A percentile compares a stretch with the other conserved stretches of the same genome.
Conservation (phyloP, 2,888 invertebrate species). For the Lasioglossum oenotherae region DNA sequence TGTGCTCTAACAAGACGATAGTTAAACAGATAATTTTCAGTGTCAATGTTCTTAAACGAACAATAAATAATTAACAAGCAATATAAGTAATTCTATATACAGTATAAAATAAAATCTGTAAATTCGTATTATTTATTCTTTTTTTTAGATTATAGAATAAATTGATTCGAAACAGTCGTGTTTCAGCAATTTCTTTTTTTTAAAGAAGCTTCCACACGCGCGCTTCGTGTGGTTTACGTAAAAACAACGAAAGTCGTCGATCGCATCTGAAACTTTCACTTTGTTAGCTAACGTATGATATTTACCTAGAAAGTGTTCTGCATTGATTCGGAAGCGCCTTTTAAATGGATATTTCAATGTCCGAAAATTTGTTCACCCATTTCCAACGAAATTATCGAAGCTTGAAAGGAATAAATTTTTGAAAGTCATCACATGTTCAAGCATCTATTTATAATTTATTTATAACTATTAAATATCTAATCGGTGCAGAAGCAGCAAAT, state of each 20-base stretch:
- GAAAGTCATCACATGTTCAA: conserved; percentile 24
- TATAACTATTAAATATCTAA: conserved; percentile 6
- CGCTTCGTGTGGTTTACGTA: conserved; percentile 18
- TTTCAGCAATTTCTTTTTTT: neutral
- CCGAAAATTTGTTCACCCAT: conserved; percentile 47
- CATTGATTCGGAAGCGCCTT: conserved; percentile 55
- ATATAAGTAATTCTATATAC: neutral
- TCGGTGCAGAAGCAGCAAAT: conserved; percentile 11
- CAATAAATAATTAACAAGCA: conserved; percentile 1
- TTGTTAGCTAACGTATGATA: conserved; percentile 52
- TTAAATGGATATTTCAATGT: conserved; percentile 53
- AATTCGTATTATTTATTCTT: neutral
- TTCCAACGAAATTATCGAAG: conserved; percentile 50
- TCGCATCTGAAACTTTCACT: conserved; percentile 55
- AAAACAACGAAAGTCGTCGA: conserved; percentile 51
- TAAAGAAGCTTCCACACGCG: neutral
- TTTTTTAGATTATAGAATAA: neutral
- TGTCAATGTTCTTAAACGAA: neutral
- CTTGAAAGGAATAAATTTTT: conserved; percentile 53
- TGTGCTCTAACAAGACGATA: too few species aligned
- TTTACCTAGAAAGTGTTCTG: conserved; percentile 59
- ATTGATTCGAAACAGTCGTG: neutral
- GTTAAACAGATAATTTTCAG: too few species aligned
- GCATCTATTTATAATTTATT: neutral
- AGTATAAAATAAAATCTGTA: neutral